Evolutionary conservation across 2,888 invertebrate species (phyloP).

Genomic region (Eristalinus aeneus): DNA sequence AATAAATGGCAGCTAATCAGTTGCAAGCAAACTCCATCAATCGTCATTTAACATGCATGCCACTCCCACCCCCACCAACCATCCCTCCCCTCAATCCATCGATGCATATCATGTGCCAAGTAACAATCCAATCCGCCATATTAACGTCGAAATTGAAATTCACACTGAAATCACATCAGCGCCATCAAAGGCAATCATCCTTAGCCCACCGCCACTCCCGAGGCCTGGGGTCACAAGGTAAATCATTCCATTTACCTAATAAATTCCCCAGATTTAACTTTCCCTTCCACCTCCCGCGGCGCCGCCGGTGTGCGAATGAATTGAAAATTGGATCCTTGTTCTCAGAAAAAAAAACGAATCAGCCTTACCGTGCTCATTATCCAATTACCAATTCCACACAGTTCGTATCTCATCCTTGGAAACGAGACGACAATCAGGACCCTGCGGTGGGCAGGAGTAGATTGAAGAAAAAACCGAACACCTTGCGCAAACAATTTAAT

Average conservation of each 20-base stretch:
- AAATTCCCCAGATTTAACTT: conserved; percentile 9
- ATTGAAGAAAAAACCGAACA: conserved; percentile 32
- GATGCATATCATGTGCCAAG: not conserved
- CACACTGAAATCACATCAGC: conserved; percentile 48
- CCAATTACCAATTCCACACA: conserved; percentile 65
- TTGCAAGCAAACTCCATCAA: not conserved
- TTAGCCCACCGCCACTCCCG: not conserved
- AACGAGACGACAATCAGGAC: not conserved
- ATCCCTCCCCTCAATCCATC: not conserved
- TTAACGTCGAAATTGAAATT: conserved; percentile 20
- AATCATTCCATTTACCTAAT: conserved; percentile 57
- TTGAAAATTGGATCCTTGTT: conserved; percentile 55
- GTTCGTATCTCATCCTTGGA: conserved; percentile 42
- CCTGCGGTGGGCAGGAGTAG: not conserved
- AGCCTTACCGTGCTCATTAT: conserved; percentile 60
- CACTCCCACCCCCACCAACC: not conserved
- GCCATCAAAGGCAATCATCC: conserved; percentile 36
- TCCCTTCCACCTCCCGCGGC: not conserved
- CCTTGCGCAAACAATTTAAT: conserved; percentile 65
- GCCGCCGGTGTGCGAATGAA: conserved; percentile 30
- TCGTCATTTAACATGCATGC: not conserved
- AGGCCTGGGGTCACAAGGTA: conserved; percentile 20
- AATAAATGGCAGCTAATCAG: not conserved
- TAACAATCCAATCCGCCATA: not conserved
- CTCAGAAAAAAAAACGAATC: conserved; percentile 19